phyloP scores from a whole-genome alignment of 2,888 invertebrate species.

The Branchellion lobata region DNA sequence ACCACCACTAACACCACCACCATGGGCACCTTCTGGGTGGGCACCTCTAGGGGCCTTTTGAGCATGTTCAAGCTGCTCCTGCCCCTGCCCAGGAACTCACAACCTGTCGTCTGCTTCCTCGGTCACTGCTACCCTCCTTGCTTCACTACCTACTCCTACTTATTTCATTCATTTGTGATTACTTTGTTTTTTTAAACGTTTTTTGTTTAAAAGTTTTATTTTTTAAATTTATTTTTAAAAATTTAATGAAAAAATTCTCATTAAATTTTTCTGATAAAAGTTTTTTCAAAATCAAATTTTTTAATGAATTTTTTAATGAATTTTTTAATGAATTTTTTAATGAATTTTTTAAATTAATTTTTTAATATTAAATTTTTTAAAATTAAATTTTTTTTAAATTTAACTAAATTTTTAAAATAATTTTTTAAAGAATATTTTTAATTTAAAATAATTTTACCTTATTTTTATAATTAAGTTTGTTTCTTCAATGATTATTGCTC shows the following conservation, averaged over 20 bases:
- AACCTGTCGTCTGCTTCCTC: constrained; percentile 16
- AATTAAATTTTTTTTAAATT: too few species aligned
- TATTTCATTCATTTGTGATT: too few species aligned
- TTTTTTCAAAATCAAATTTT: neutral
- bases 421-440: too few species aligned
- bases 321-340: too few species aligned
- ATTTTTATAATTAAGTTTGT: too few species aligned
- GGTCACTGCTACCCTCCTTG: constrained; percentile 3
- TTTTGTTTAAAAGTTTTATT: constrained; percentile 3
- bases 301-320: too few species aligned
- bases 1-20: neutral
- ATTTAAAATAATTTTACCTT: too few species aligned
- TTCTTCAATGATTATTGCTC: too few species aligned
- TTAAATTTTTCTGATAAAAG: neutral
- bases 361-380: too few species aligned
- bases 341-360: too few species aligned
- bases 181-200: neutral
- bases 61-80: constrained; percentile 35
- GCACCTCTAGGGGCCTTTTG: constrained; percentile 19
- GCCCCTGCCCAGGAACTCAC: neutral
- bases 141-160: too few species aligned
- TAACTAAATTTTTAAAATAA: too few species aligned
- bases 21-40: constrained; percentile 34
- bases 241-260: neutral
- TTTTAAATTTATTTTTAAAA: neutral